phyloP scores from a whole-genome alignment of 2,113 vertebrate genomes.

The Lontra canadensis region DNA sequence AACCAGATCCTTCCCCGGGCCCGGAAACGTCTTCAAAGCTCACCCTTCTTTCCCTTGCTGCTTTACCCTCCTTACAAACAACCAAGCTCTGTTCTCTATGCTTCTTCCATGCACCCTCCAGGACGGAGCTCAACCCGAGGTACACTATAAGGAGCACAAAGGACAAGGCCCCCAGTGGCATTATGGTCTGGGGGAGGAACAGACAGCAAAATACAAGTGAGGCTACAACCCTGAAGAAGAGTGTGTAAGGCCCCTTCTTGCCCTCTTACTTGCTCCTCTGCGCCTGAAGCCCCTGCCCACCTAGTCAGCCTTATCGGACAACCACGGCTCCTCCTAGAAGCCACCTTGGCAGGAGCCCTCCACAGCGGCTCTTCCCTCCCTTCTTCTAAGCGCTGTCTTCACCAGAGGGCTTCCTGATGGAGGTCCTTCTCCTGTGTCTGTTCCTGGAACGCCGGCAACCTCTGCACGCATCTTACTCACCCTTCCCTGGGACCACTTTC shows the following conservation, averaged over 20 bases:
- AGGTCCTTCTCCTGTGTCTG: background rate
- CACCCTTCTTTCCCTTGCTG: background rate
- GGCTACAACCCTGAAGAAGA: background rate
- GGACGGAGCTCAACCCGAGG: background rate
- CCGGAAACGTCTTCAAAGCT: background rate
- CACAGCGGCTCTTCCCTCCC: background rate
- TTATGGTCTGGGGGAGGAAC: background rate
- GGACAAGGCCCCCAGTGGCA: background rate
- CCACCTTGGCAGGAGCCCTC: background rate
- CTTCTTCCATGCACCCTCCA: background rate
- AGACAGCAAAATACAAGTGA: background rate
- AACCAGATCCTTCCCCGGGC: background rate
- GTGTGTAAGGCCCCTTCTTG: too few species aligned
- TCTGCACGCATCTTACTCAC: background rate
- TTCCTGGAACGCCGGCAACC: background rate
- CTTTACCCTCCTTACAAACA: background rate
- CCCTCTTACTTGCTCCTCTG: background rate
- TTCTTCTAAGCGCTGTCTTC: background rate
- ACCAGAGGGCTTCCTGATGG: background rate
- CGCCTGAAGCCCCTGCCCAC: rapidly evolving
- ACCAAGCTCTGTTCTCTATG: background rate
- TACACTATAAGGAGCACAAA: background rate
- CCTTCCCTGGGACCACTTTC: background rate
- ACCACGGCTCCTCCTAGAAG: too few species aligned
- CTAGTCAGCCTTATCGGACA: background rate